These are phyloP conservation scores for Aricia artaxerxes DNA, from an alignment of 2,888 invertebrate genomes.

Conservation along the genomic window DNA sequence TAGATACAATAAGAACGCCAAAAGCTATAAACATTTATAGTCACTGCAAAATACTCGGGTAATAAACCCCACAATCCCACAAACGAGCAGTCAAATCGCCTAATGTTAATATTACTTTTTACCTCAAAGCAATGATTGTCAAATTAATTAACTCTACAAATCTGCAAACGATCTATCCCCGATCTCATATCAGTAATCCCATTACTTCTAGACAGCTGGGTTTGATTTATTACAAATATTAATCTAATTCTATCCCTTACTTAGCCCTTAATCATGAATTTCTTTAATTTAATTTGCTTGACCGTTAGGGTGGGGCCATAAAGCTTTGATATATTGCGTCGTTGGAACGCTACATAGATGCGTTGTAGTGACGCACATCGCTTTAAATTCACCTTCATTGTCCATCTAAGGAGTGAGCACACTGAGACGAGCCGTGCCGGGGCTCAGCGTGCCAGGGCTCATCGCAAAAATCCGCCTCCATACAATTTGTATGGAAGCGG, in stretches of 20 bases:
- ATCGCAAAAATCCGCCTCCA: no score
- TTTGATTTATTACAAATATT: slow-evolving; percentile 28
- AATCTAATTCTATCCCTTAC: slow-evolving; percentile 20
- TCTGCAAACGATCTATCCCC: not conserved
- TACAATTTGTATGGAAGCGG: no score
- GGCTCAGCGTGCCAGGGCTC: no score
- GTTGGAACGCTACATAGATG: not conserved
- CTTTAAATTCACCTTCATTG: no score
- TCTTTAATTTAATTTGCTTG: slow-evolving; percentile 8
- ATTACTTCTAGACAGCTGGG: slow-evolving; percentile 16
- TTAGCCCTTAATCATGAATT: not conserved
- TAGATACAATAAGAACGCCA: no score
- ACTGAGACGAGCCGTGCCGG: no score
- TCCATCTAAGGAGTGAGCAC: no score
- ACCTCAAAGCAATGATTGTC: not conserved
- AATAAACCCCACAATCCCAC: no score
- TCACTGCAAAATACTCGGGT: no score
- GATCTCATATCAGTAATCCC: slow-evolving; percentile 13
- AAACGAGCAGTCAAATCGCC: no score
- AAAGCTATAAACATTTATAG: no score
- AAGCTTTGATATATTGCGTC: not conserved
- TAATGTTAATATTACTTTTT: not conserved
- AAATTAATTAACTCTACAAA: not conserved
- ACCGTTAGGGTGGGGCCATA: not conserved
- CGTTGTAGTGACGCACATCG: no score